Conservation (phyloP, 1,140 invertebrate genomes). For the Zeugodacus cucurbitae region DNA sequence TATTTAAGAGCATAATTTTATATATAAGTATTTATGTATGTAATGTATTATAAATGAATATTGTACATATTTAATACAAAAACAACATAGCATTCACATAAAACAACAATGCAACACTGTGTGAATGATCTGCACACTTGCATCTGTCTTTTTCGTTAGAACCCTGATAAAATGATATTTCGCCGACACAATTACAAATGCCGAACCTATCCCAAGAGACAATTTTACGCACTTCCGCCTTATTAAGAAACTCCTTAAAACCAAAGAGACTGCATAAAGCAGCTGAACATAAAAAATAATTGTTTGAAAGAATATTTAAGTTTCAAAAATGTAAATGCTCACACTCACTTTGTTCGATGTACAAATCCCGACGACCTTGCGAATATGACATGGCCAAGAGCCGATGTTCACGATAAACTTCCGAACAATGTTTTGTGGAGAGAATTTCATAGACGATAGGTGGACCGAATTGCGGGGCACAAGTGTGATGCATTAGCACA, state of each 20-base stretch:
- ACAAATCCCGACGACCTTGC: constrained; percentile 55
- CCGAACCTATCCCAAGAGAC: not conserved
- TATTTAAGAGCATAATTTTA: too few species aligned
- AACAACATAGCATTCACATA: constrained; percentile 56
- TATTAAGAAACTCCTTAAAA: constrained; percentile 59
- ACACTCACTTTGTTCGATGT: constrained; percentile 58
- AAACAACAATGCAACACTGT: constrained; percentile 56
- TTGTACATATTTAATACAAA: constrained; percentile 48
- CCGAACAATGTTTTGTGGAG: constrained; percentile 51
- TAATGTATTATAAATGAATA: too few species aligned
- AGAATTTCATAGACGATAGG: constrained; percentile 52
- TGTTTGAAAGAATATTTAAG: not conserved
- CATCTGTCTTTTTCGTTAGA: constrained; percentile 40
- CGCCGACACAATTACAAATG: not conserved
- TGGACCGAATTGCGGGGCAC: constrained; percentile 50
- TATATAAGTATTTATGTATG: not conserved
- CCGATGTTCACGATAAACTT: constrained; percentile 57
- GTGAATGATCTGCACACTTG: constrained; percentile 49
- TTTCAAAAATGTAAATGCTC: not conserved
- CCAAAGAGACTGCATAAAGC: constrained; percentile 59
- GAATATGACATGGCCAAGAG: constrained; percentile 54
- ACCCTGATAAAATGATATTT: not conserved
- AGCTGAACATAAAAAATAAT: constrained; percentile 41
- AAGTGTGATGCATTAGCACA: constrained; percentile 56
- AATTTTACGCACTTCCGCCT: constrained; percentile 53